phyloP scores from a whole-genome alignment of 2,797 vertebrate species.

The Leptodactylus fallax region DNA sequence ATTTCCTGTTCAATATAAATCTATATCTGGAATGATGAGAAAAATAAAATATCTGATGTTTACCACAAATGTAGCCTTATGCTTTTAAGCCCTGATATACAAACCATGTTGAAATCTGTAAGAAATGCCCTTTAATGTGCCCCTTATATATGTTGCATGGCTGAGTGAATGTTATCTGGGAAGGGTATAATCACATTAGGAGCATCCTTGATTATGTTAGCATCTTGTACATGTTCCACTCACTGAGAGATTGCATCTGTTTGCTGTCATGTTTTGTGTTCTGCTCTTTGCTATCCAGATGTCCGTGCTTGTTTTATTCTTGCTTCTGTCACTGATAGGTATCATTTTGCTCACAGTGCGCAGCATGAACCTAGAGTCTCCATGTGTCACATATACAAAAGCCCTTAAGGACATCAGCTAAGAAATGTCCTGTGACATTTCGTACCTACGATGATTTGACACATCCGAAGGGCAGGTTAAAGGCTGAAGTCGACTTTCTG shows the following conservation, averaged over 20 bases:
- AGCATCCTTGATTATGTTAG: slow-evolving; percentile 19
- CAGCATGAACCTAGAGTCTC: neutral
- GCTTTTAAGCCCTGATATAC: neutral
- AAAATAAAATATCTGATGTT: neutral
- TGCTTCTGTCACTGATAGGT: slow-evolving; percentile 13
- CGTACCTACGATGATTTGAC: neutral
- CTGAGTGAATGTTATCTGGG: slow-evolving; percentile 16
- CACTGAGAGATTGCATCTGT: slow-evolving; percentile 19
- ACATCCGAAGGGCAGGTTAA: neutral
- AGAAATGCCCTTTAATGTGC: neutral
- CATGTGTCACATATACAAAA: neutral
- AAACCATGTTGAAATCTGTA: neutral
- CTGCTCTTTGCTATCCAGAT: slow-evolving; percentile 18
- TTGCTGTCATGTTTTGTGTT: slow-evolving; percentile 40
- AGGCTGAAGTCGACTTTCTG: neutral
- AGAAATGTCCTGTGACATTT: slow-evolving; percentile 25
- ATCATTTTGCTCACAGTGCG: slow-evolving; percentile 6
- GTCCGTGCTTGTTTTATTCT: slow-evolving; percentile 29
- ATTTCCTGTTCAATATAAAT: too few relatives aligned
- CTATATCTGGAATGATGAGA: neutral
- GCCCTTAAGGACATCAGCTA: slow-evolving; percentile 1
- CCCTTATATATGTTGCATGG: neutral
- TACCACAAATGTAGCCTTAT: neutral
- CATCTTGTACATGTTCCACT: neutral
- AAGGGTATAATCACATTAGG: neutral